phyloP scores from a whole-genome alignment of 2,113 vertebrate species.

The Nothobranchius furzeri region DNA sequence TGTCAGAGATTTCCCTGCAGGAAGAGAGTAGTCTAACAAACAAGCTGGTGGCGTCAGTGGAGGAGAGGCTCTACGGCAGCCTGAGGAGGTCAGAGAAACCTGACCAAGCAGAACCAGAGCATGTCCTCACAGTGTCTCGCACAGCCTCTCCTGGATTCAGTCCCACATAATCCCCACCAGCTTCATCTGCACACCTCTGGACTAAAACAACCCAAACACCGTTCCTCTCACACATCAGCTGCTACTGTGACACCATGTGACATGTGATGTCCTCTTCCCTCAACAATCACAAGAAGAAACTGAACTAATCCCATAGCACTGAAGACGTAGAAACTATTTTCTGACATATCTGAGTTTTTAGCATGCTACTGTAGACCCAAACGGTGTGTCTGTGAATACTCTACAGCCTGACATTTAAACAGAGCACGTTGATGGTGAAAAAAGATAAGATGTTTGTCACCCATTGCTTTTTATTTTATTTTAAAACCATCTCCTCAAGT shows the following conservation, averaged over 20 bases:
- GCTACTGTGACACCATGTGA: slow-evolving; percentile 57
- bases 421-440: slow-evolving; percentile 71
- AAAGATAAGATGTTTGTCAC: slow-evolving; percentile 32
- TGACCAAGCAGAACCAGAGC: slow-evolving; percentile 38
- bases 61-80: slow-evolving; percentile 72
- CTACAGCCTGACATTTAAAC: slow-evolving; percentile 56
- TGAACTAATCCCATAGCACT: slow-evolving; percentile 21
- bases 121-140: slow-evolving; percentile 42
- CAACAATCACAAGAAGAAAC: slow-evolving; percentile 20
- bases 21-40: slow-evolving; percentile 59
- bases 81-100: slow-evolving; percentile 50
- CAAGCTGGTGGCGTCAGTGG: slow-evolving; percentile 69
- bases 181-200: slow-evolving; percentile 1
- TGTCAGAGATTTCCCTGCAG: slow-evolving; percentile 46
- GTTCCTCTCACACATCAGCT: slow-evolving; percentile 44
- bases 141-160: slow-evolving; percentile 66
- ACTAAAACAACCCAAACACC: slow-evolving; percentile 23
- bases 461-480: slow-evolving; percentile 37
- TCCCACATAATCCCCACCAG: slow-evolving; percentile 47
- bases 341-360: slow-evolving; percentile 54
- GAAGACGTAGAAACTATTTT: slow-evolving; percentile 51
- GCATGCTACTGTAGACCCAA: slow-evolving; percentile 67
- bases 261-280: slow-evolving; percentile 40
- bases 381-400: slow-evolving; percentile 51
- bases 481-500: slow-evolving; percentile 53